Evolutionary conservation across 2,113 vertebrate species (phyloP), one percentile per base, ranked within the genome.

Genomic region (Ictalurus furcatus): DNA sequence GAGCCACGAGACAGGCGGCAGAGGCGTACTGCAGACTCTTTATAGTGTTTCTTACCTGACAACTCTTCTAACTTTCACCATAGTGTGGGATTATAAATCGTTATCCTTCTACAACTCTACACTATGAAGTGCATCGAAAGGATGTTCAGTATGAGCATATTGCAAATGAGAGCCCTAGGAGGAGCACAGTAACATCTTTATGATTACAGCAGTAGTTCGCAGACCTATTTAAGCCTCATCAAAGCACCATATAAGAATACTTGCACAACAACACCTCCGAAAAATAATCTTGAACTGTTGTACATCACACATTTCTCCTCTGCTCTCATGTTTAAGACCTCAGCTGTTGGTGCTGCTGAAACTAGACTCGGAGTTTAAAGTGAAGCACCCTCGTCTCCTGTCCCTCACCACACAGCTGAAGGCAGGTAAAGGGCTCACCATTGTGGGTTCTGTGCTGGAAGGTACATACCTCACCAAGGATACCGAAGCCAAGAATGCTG

Each of bases 341-440:
- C 98, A 99, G 91, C 69, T 99, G 92, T 89, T 99, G 93, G 97
- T 99, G 87, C 95, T 99, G 71, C 93, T 99, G 90, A 98, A 97
- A 93, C 87, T 99, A 94, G 97, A 99, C 85, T 90, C 93, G 0
- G 96, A 98, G 84, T 96, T 97, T 74, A 88, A 85, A 0, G 97
- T 98, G 76, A 98, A 97, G 91, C 98, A 99, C 86, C 97, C 97
- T 1, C 96, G 98, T 34, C 92, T 99, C 86, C 96, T 99, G 89
- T 99, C 98, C 89, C 93, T 99, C 78, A 97, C 97, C 56, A 96
- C 96, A 2, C 98, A 99, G 93, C 94, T 99, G 89, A 99, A 99
- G 93, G 98, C 98, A 0, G 98, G 98, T 48, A 99, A 98, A 94
- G 98, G 98, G 63, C 93, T 99, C 84, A 99, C 98, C 25, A 99